phyloP scores from a whole-genome alignment of 2,888 invertebrate species.

The Drosophila cracens region DNA sequence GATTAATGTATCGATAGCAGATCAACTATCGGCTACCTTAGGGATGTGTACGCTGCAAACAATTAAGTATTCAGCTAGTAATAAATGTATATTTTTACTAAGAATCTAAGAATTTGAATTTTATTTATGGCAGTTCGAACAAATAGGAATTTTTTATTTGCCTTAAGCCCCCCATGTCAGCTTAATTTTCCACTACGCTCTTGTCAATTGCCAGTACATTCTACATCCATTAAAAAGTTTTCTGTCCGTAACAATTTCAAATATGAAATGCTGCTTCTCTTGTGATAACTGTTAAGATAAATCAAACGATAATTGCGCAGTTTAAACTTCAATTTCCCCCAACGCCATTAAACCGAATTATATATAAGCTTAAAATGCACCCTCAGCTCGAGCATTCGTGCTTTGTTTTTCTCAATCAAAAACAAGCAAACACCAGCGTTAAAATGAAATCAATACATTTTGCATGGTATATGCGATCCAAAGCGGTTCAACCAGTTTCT shows the following conservation, averaged over 20 bases:
- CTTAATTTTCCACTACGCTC: background rate
- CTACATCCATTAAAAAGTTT: background rate
- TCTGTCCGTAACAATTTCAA: background rate
- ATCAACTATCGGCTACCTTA: background rate
- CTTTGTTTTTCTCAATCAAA: background rate
- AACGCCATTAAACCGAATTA: background rate
- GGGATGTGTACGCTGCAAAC: background rate
- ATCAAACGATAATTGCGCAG: background rate
- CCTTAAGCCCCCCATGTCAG: background rate
- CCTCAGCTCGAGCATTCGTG: background rate
- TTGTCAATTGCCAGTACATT: background rate
- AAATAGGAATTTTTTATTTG: background rate
- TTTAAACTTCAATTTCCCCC: background rate
- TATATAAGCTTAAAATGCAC: no score
- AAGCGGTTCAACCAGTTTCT: slow-evolving; percentile 61
- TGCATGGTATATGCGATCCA: slow-evolving; percentile 18
- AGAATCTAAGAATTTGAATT: background rate
- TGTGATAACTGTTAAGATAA: background rate
- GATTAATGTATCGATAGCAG: background rate
- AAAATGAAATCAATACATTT: slow-evolving; percentile 46
- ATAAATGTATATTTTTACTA: background rate
- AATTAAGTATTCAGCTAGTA: background rate
- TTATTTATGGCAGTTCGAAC: background rate
- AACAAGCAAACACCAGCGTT: slow-evolving; percentile 28
- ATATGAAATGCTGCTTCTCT: background rate